Conservation (phyloP, 2,797 vertebrate genomes). For the Mus spretus region DNA sequence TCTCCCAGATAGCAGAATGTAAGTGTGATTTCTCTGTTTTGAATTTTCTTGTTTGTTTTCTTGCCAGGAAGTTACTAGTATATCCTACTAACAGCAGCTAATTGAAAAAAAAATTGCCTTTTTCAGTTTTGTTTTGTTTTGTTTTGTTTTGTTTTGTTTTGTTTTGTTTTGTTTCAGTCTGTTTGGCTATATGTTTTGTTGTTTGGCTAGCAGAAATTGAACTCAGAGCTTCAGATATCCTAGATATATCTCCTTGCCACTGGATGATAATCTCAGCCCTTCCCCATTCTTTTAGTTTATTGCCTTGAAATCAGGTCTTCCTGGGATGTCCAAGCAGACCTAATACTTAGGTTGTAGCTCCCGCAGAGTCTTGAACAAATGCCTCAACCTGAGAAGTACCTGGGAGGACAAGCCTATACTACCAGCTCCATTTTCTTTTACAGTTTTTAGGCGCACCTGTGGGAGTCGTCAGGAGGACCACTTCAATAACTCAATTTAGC, state of each 20-base stretch:
- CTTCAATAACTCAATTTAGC: not conserved
- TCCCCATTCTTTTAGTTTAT: not conserved
- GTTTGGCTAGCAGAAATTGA: not conserved
- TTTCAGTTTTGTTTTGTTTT: not conserved
- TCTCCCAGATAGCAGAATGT: too few relatives aligned
- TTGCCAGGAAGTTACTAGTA: not conserved
- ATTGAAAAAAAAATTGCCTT: too few relatives aligned
- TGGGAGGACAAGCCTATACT: not conserved
- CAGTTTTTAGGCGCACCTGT: not conserved
- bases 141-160: too few relatives aligned
- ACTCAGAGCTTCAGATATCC: not conserved
- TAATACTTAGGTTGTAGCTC: not conserved
- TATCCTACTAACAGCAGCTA: not conserved
- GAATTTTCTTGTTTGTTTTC: not conserved
- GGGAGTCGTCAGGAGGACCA: not conserved
- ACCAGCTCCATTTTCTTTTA: not conserved
- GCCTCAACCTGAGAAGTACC: not conserved
- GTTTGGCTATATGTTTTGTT: not conserved
- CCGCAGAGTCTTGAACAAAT: not conserved
- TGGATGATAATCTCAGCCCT: not conserved
- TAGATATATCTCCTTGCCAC: not conserved
- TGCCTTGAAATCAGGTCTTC: not conserved
- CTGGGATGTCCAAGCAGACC: not conserved
- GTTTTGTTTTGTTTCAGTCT: not conserved
- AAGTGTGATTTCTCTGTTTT: not conserved